Conservation (phyloP, 2,888 invertebrate species). For the Chironomus riparius region DNA sequence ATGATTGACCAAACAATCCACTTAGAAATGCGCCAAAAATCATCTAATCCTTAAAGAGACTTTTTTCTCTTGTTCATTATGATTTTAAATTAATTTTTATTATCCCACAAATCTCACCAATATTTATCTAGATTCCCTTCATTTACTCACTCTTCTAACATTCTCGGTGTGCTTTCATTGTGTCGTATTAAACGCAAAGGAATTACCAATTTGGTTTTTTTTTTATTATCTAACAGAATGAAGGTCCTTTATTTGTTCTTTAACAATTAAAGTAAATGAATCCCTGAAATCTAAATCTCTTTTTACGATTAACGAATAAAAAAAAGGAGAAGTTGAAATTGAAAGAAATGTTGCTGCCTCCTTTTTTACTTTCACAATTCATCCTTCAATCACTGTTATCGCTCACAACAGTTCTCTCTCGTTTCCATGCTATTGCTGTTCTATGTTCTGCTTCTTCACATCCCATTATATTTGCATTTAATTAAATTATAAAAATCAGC, state of each 20-base stretch:
- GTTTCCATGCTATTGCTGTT: not conserved
- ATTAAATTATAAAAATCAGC: slow-evolving; percentile 26
- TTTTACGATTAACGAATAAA: not conserved
- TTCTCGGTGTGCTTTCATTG: not conserved
- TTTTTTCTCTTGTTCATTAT: not conserved
- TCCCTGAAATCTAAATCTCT: not conserved
- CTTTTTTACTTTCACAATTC: too few species aligned
- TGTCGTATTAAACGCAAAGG: too few species aligned
- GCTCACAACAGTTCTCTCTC: too few species aligned
- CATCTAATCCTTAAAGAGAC: too few species aligned
- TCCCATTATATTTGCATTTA: slow-evolving; percentile 24
- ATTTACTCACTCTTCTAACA: not conserved
- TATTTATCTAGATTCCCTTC: slow-evolving; percentile 13
- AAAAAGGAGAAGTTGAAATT: not conserved
- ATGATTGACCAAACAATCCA: too few species aligned
- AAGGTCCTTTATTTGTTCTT: too few species aligned
- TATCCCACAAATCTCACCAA: slow-evolving; percentile 6
- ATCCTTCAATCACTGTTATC: too few species aligned
- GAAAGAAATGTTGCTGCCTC: not conserved
- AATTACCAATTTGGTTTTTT: too few species aligned
- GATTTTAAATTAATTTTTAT: slow-evolving; percentile 26
- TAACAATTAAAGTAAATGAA: not conserved
- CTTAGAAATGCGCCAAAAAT: too few species aligned
- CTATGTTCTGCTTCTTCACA: not conserved
- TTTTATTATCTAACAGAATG: too few species aligned